These are phyloP conservation scores for Eulithis prunata DNA, from an alignment of 2,888 invertebrate genomes.

Conservation along the genomic window DNA sequence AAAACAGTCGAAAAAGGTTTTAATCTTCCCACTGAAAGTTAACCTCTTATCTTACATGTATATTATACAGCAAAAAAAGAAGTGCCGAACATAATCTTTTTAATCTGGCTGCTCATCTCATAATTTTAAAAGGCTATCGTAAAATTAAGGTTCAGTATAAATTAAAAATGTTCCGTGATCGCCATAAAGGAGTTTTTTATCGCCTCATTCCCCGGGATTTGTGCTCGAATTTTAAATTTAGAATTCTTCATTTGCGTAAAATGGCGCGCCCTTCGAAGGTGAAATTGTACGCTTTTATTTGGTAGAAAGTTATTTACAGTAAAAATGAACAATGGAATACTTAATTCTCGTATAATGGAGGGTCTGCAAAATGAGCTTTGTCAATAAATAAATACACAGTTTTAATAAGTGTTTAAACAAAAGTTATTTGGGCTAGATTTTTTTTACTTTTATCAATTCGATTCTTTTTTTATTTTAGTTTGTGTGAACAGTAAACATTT, in stretches of 20 bases:
- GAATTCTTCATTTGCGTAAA: constrained; percentile 45
- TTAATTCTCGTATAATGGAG: too few relatives aligned
- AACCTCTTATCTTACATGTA: not conserved
- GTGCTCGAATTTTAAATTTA: constrained; percentile 54
- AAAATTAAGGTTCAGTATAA: constrained; percentile 31
- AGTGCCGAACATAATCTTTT: constrained; percentile 26
- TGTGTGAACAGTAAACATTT: too few relatives aligned
- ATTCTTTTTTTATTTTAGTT: too few relatives aligned
- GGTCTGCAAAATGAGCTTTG: too few relatives aligned
- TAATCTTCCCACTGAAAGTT: not conserved
- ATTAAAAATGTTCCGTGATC: constrained; percentile 40
- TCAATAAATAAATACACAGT: too few relatives aligned
- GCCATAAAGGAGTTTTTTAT: constrained; percentile 38
- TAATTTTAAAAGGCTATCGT: constrained; percentile 40
- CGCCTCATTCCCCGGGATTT: constrained; percentile 46
- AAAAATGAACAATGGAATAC: not conserved
- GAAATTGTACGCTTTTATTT: constrained; percentile 33
- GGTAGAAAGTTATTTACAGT: constrained; percentile 25
- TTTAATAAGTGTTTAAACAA: too few relatives aligned
- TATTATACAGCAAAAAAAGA: constrained; percentile 21
- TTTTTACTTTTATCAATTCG: too few relatives aligned
- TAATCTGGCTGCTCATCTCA: constrained; percentile 31
- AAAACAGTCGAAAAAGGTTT: too few relatives aligned
- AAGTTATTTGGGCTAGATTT: too few relatives aligned
- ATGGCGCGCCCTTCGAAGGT: constrained; percentile 29